Evolutionary conservation across 2,888 invertebrate genomes (phyloP).

Genomic region (Vanessa cardui): DNA sequence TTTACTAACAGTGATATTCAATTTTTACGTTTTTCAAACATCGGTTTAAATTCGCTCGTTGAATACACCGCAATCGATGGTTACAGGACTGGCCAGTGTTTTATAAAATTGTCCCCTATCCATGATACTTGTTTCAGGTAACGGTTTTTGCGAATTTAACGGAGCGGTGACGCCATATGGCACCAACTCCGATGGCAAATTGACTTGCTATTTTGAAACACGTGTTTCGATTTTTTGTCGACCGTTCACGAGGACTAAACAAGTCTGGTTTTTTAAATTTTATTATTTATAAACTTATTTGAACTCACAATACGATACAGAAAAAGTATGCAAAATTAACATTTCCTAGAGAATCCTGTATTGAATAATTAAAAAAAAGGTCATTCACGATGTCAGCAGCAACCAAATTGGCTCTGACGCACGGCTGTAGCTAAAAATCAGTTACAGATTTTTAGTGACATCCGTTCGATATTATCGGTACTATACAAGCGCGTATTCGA

Average conservation of each 20-base stretch:
- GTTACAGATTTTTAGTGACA: no score
- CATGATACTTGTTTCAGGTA: conserved; percentile 39
- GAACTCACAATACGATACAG: no score
- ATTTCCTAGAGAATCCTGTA: no score
- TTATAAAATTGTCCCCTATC: conserved; percentile 26
- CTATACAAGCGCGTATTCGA: no score
- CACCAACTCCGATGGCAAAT: conserved; percentile 30
- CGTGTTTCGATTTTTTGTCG: conserved; percentile 29
- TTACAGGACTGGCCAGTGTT: not conserved
- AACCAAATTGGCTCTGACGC: no score
- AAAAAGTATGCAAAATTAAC: no score
- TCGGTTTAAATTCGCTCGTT: not conserved
- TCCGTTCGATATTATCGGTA: no score
- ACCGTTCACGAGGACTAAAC: not conserved
- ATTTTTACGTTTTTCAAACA: conserved; percentile 2
- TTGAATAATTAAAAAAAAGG: no score
- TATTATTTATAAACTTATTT: no score
- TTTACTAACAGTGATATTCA: not conserved
- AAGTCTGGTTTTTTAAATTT: not conserved
- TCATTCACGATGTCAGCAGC: no score
- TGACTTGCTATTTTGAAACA: conserved; percentile 32
- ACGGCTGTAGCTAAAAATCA: no score
- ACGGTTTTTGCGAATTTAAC: conserved; percentile 40
- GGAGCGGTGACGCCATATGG: conserved; percentile 38
- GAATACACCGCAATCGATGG: conserved; percentile 9